These are phyloP conservation scores for Nymphalis io DNA, from an alignment of 1,140 invertebrate genomes.

Conservation along the genomic window DNA sequence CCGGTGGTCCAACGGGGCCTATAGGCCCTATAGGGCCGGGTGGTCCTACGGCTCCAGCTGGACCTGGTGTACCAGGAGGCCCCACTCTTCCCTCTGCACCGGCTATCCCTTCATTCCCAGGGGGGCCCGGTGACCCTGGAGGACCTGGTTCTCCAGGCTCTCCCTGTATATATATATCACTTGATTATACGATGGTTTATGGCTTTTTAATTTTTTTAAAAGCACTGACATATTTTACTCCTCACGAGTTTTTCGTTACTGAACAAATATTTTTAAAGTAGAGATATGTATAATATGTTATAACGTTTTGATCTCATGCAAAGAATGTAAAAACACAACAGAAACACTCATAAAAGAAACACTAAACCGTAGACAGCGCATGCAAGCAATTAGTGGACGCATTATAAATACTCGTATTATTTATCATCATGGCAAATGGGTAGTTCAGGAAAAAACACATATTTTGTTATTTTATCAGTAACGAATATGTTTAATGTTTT, in stretches of 20 bases:
- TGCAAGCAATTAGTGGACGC: background rate
- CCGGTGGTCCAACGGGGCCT: conserved; percentile 86
- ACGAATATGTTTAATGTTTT: no score
- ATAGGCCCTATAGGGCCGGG: conserved; percentile 85
- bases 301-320: background rate
- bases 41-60: conserved; percentile 83
- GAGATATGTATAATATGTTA: no score
- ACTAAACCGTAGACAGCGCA: background rate
- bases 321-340: background rate
- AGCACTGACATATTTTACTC: background rate
- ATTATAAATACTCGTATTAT: no score
- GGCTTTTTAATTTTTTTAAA: no score
- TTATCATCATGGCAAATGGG: no score
- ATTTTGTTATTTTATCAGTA: no score
- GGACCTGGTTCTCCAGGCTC: conserved; percentile 95
- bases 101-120: conserved; percentile 87
- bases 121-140: conserved; percentile 90
- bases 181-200: background rate
- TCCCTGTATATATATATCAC: conserved; percentile 82
- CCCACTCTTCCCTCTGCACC: conserved; percentile 92
- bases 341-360: background rate
- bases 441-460: no score
- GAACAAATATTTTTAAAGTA: no score
- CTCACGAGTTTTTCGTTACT: no score
- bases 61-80: conserved; percentile 86